Conservation (phyloP, 2,888 invertebrate genomes). For the Piscicola geometra region DNA sequence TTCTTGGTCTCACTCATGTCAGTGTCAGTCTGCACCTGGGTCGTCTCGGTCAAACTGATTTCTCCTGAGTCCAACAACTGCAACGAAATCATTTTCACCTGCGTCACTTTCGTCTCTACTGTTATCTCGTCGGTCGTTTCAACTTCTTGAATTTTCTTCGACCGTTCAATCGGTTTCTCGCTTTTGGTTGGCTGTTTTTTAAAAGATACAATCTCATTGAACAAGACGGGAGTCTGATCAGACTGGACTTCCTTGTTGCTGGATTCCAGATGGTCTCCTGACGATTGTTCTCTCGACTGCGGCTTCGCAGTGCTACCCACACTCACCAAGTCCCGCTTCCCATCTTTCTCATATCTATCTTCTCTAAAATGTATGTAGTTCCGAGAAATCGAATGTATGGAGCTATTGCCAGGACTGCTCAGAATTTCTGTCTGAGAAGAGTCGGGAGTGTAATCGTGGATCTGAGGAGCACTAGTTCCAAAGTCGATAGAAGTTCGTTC, state of each 20-base stretch:
- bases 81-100: slow-evolving; percentile 42
- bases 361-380: background rate
- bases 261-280: slow-evolving; percentile 23
- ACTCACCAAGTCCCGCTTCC: background rate
- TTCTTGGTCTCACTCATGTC: slow-evolving; percentile 42
- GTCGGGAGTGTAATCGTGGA: background rate
- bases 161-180: background rate
- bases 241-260: slow-evolving; percentile 28
- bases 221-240: background rate
- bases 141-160: slow-evolving; percentile 36
- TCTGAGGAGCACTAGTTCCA: background rate
- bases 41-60: slow-evolving; percentile 42
- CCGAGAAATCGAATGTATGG: background rate
- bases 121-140: slow-evolving; percentile 43
- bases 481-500: slow-evolving; percentile 22
- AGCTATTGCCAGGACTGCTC: background rate
- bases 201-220: background rate
- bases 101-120: slow-evolving; percentile 41
- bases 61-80: slow-evolving; percentile 40
- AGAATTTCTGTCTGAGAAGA: background rate
- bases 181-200: background rate
- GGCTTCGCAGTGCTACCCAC: slow-evolving; percentile 3
- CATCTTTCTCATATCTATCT: background rate
- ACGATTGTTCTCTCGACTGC: slow-evolving; percentile 7
- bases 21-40: slow-evolving; percentile 42